These are phyloP conservation scores for Formica selysi DNA, from an alignment of 1,140 invertebrate species.

Conservation along the genomic window DNA sequence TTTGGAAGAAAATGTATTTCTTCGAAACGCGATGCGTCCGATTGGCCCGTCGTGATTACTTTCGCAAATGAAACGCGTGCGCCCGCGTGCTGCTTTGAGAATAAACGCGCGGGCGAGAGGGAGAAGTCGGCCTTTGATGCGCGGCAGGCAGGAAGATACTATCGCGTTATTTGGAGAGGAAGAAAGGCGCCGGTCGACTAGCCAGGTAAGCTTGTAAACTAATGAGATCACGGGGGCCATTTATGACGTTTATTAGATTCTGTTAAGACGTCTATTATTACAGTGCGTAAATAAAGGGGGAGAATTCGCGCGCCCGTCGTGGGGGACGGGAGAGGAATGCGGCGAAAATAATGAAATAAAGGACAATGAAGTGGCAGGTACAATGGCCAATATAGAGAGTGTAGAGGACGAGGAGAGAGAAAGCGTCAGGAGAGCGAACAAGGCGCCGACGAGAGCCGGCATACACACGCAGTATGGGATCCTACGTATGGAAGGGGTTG, in stretches of 20 bases:
- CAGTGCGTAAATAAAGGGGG: slow-evolving; percentile 81
- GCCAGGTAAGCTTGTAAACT: slow-evolving; percentile 73
- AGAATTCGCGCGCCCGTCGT: slow-evolving; percentile 64
- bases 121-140: slow-evolving; percentile 21
- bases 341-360: slow-evolving; percentile 82
- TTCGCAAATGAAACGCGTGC: background rate
- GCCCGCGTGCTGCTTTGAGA: background rate
- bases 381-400: slow-evolving; percentile 71
- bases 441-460: slow-evolving; percentile 53
- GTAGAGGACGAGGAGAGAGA: slow-evolving; percentile 58
- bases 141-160: background rate
- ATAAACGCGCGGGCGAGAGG: background rate
- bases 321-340: slow-evolving; percentile 73
- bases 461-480: background rate
- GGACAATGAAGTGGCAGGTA: slow-evolving; percentile 81
- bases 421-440: slow-evolving; percentile 38
- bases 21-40: slow-evolving; percentile 16
- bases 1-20: background rate
- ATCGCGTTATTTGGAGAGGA: slow-evolving; percentile 3
- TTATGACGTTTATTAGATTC: slow-evolving; percentile 86
- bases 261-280: slow-evolving; percentile 85
- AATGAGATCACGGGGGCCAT: slow-evolving; percentile 79
- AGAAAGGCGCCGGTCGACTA: background rate
- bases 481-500: slow-evolving; percentile 25
- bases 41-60: background rate